A percentile compares a stretch with the other conserved stretches of the same genome.
These are phyloP conservation scores for Meles meles DNA, from an alignment of 2,113 vertebrate species.

Conservation along the genomic window DNA sequence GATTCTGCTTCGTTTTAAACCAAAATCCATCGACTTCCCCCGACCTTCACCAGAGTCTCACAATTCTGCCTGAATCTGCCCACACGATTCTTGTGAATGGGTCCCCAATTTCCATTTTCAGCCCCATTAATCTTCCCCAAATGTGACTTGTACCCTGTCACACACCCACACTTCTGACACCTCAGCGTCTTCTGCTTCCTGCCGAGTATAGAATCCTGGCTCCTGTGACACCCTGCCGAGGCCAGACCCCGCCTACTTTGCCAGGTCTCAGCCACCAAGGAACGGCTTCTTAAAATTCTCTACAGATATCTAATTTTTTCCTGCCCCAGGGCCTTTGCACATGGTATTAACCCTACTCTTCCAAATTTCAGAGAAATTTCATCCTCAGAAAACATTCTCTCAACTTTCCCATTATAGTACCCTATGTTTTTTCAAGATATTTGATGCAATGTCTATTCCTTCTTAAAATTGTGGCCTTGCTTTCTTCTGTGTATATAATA, in stretches of 20 bases:
- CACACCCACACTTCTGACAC: fast-evolving
- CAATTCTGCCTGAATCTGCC: not conserved
- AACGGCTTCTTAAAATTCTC: not conserved
- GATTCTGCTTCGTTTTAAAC: too few species aligned
- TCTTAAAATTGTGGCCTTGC: not conserved
- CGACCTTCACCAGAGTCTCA: not conserved
- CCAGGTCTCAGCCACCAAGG: not conserved
- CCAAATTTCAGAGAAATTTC: not conserved
- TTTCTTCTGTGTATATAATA: too few species aligned
- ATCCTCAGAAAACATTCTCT: not conserved
- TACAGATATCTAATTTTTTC: not conserved
- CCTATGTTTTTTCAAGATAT: not conserved
- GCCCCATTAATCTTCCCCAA: too few species aligned
- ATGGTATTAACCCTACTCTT: not conserved
- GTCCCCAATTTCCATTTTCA: not conserved
- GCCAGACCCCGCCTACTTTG: not conserved
- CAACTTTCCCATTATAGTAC: not conserved
- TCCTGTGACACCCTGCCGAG: not conserved
- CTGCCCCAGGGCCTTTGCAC: not conserved
- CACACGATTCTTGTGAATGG: not conserved
- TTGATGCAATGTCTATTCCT: not conserved
- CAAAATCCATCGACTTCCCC: too few species aligned
- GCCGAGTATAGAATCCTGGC: not conserved
- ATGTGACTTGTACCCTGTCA: too few species aligned
- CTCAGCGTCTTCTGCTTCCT: not conserved